Conservation (phyloP, 2,113 vertebrate genomes). For the Silurus asotus region DNA sequence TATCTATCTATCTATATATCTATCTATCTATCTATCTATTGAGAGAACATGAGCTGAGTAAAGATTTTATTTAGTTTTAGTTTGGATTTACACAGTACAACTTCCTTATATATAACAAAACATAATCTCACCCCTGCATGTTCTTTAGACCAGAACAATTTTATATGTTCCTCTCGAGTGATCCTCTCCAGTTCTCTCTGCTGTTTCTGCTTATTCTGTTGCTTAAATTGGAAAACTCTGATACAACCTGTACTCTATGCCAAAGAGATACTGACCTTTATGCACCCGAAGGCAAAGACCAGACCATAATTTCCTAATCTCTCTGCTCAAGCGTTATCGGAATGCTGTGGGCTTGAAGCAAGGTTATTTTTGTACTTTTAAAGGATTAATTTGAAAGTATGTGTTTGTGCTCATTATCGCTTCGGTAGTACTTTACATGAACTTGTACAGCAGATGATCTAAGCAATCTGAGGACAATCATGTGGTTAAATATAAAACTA, state of each 20-base stretch:
- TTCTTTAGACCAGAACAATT: not conserved
- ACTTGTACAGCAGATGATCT: not conserved
- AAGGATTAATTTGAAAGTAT: not conserved
- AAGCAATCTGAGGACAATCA: too few species aligned
- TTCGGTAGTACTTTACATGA: not conserved
- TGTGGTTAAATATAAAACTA: not conserved
- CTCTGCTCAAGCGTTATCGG: not conserved
- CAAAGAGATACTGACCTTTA: slow-evolving; percentile 28
- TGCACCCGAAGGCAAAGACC: not conserved
- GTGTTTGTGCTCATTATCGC: not conserved
- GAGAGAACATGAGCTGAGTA: not conserved
- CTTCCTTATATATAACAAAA: not conserved
- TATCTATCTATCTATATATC: too few species aligned
- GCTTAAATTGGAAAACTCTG: slow-evolving; percentile 11
- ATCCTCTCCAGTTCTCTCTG: not conserved
- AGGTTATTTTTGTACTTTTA: not conserved
- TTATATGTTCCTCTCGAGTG: not conserved
- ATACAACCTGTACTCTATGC: not conserved
- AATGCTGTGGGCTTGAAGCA: not conserved
- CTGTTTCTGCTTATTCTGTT: slow-evolving; percentile 1
- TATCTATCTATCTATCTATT: too few species aligned
- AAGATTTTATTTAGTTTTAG: not conserved
- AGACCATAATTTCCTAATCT: slow-evolving; percentile 17
- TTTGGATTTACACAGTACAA: not conserved
- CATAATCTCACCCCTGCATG: not conserved